Conservation (phyloP, 2,797 vertebrate genomes). For the Enoplosus armatus region DNA sequence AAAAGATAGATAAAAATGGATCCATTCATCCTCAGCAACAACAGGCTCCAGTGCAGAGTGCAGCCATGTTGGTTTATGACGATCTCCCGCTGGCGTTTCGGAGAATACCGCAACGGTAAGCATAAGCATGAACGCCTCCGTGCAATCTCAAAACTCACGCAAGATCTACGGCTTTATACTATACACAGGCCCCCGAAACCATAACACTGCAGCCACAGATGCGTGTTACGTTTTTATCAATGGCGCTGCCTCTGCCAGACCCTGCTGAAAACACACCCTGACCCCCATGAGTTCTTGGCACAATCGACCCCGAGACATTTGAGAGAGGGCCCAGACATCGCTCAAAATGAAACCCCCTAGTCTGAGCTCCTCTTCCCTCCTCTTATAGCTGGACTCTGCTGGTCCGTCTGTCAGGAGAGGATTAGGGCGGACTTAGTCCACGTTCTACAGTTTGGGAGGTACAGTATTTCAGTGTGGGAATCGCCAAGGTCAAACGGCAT, state of each 20-base stretch:
- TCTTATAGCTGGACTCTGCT: background rate
- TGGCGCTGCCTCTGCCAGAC: background rate
- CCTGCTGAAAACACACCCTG: background rate
- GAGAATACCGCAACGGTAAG: too few species aligned
- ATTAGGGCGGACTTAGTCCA: slow-evolving; percentile 34
- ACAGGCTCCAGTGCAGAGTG: too few species aligned
- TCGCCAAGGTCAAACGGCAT: slow-evolving; percentile 66
- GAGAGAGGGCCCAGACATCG: background rate
- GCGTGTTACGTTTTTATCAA: background rate
- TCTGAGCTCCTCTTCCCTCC: background rate
- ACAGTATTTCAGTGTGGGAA: slow-evolving; percentile 54
- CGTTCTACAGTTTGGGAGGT: slow-evolving; percentile 34
- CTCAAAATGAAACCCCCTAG: background rate
- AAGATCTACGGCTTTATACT: too few species aligned
- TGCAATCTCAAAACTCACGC: too few species aligned
- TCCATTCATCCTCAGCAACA: too few species aligned
- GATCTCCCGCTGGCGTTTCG: too few species aligned
- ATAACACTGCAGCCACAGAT: background rate
- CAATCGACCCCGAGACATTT: background rate
- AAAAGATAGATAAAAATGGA: too few species aligned
- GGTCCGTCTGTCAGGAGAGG: background rate
- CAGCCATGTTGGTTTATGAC: too few species aligned
- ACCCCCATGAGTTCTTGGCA: background rate
- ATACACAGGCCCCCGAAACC: background rate
- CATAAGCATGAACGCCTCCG: too few species aligned